These are phyloP conservation scores for Bubalus kerabau DNA, from an alignment of 2,113 vertebrate genomes.

Conservation along the genomic window DNA sequence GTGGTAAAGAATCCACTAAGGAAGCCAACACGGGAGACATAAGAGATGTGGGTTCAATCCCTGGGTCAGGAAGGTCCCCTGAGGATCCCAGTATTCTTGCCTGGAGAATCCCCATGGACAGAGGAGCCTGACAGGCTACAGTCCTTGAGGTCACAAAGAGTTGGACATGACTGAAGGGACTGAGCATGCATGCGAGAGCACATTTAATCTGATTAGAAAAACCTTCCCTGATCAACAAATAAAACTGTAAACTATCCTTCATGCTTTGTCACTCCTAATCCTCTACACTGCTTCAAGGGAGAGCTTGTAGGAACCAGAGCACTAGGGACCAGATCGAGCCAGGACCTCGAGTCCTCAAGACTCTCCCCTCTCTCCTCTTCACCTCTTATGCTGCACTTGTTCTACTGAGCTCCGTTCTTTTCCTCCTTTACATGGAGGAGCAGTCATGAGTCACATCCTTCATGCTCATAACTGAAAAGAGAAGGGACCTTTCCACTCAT, in stretches of 20 bases:
- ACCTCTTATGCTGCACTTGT: neutral
- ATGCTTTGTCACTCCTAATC: too few species aligned
- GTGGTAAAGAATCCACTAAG: neutral
- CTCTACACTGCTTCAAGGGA: neutral
- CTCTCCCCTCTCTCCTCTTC: neutral
- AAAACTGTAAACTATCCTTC: neutral
- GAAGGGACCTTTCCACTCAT: neutral
- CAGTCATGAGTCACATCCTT: neutral
- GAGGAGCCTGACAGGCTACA: neutral
- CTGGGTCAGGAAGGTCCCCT: neutral
- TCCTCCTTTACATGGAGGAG: neutral
- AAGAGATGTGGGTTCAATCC: neutral
- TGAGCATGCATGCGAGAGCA: rapidly evolving
- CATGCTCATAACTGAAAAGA: neutral
- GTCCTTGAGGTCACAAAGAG: neutral
- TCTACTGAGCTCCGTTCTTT: neutral
- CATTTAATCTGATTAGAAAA: neutral
- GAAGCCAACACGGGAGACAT: neutral
- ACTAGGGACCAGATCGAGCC: neutral
- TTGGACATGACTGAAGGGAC: neutral
- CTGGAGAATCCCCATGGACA: neutral
- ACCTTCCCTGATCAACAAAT: neutral
- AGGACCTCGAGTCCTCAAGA: neutral
- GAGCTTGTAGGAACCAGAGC: neutral
- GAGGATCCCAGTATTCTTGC: neutral